A percentile compares a stretch with the other conserved stretches of the same genome.
These are phyloP conservation scores for Agriotes lineatus DNA, from an alignment of 2,888 invertebrate genomes.

Conservation along the genomic window DNA sequence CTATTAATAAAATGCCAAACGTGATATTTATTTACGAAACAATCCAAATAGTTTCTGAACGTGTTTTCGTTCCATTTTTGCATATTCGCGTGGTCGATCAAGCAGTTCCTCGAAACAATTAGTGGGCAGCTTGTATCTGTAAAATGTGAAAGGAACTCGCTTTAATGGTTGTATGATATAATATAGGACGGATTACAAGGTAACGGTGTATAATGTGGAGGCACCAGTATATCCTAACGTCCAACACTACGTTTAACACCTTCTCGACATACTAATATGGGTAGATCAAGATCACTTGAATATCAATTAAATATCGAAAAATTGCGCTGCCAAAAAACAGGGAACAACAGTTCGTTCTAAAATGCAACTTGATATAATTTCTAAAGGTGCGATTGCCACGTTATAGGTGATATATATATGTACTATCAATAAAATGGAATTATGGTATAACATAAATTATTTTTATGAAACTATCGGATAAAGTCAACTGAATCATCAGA, in stretches of 20 bases:
- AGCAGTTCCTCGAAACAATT: not conserved
- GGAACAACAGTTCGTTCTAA: too few species aligned
- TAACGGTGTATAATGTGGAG: constrained; percentile 6
- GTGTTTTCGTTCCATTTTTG: too few species aligned
- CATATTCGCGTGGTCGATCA: not conserved
- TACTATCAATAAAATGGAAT: too few species aligned
- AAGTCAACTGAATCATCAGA: too few species aligned
- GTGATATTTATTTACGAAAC: not conserved
- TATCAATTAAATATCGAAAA: too few species aligned
- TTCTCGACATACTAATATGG: not conserved
- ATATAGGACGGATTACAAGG: constrained; percentile 6
- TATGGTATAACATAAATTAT: too few species aligned
- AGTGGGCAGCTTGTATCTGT: not conserved
- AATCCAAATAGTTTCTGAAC: not conserved
- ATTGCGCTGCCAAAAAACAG: too few species aligned
- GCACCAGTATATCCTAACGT: constrained; percentile 2
- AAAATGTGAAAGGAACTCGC: constrained; percentile 13
- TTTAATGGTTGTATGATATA: not conserved
- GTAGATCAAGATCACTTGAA: not conserved
- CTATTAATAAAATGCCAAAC: not conserved
- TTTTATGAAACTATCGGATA: too few species aligned
- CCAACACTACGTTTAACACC: constrained; percentile 3
- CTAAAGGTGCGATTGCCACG: too few species aligned
- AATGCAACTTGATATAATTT: too few species aligned
- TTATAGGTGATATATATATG: too few species aligned